phyloP scores from a whole-genome alignment of 2,888 invertebrate species.

The Dendrolimus houi region DNA sequence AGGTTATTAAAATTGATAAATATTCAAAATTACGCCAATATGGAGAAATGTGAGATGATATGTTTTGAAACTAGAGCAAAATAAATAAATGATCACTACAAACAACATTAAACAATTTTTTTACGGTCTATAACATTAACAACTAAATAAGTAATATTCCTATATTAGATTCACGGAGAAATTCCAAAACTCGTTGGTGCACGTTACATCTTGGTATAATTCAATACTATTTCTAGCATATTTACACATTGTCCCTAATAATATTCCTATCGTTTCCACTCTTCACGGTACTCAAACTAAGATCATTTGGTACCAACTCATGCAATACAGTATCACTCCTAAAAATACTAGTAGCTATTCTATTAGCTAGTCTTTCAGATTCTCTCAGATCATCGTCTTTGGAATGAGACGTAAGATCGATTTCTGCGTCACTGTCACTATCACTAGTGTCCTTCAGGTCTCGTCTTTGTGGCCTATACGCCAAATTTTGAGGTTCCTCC shows the following conservation, averaged over 20 bases:
- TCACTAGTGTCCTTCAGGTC: slow-evolving; percentile 44
- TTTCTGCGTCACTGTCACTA: slow-evolving; percentile 68
- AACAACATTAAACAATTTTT: no score
- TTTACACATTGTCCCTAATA: slow-evolving; percentile 42
- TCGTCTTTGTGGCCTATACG: slow-evolving; percentile 43
- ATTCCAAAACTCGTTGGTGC: no score
- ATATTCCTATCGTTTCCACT: slow-evolving; percentile 35
- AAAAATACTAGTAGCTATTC: slow-evolving; percentile 64
- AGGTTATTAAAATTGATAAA: no score
- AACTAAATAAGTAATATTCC: no score
- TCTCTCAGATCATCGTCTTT: slow-evolving; percentile 67
- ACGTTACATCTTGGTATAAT: no score
- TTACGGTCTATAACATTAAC: no score
- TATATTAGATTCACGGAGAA: no score
- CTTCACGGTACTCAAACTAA: slow-evolving; percentile 55
- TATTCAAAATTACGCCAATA: no score
- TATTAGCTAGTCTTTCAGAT: slow-evolving; percentile 55
- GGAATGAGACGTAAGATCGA: slow-evolving; percentile 67
- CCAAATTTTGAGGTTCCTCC: slow-evolving; percentile 58
- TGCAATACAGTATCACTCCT: slow-evolving; percentile 61
- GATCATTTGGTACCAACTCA: slow-evolving; percentile 67
- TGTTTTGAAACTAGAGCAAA: no score
- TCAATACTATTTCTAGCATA: slow-evolving; percentile 19
- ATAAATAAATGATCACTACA: no score
- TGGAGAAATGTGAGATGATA: no score